Conservation (phyloP, 2,113 vertebrate genomes). For the Vireo altiloquus region DNA sequence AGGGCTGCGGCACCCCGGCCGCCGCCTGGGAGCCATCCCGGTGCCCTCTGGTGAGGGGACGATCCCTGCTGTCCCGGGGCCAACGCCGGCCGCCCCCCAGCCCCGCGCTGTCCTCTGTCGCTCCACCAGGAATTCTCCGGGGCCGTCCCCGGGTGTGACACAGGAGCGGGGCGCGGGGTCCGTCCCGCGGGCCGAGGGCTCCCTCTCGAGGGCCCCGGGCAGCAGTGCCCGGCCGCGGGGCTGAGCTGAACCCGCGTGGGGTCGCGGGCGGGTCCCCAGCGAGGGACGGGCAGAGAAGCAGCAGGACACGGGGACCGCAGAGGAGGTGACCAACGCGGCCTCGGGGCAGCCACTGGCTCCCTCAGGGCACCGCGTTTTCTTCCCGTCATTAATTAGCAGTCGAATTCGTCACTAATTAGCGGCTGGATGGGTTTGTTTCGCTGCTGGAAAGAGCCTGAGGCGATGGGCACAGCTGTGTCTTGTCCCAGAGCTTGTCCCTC, state of each 20-base stretch:
- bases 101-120: fast-evolving
- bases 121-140: not conserved
- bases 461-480: not conserved
- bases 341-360: not conserved
- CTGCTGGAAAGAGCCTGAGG: not conserved
- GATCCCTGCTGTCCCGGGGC: not conserved
- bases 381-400: not conserved
- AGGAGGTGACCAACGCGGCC: not conserved
- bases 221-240: not conserved
- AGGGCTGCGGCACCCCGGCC: not conserved
- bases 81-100: not conserved
- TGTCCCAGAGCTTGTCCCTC: not conserved
- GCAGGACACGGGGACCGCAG: not conserved
- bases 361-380: not conserved
- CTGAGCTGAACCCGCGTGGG: not conserved
- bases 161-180: not conserved
- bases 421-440: not conserved
- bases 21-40: fast-evolving
- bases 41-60: not conserved
- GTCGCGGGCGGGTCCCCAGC: not conserved
- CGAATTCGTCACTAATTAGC: not conserved
- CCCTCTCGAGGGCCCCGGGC: constrained; percentile 22
- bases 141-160: not conserved
- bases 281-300: fast-evolving
- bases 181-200: not conserved